Conservation (phyloP, 2,113 vertebrate species). For the Apeltes quadracus region DNA sequence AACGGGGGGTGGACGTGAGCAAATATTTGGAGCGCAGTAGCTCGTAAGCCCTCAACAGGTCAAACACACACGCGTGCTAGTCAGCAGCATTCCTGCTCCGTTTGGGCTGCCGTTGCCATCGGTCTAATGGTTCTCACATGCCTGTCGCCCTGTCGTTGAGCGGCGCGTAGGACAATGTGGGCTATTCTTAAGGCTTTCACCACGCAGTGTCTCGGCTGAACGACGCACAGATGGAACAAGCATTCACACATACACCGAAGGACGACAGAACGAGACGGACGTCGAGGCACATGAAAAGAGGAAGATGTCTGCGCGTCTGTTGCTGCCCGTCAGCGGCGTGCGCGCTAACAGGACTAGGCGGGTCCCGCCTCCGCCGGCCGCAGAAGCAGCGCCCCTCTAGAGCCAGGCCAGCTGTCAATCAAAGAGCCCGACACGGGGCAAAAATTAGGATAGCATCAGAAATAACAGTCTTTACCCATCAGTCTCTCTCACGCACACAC, state of each 20-base stretch:
- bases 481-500: constrained; percentile 41
- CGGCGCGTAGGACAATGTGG: constrained; percentile 73
- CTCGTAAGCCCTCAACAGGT: constrained; percentile 48
- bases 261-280: constrained; percentile 48
- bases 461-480: constrained; percentile 76
- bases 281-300: constrained; percentile 56
- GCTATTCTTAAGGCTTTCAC: constrained; percentile 74
- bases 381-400: constrained; percentile 51
- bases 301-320: constrained; percentile 62
- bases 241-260: constrained; percentile 56
- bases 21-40: constrained; percentile 55
- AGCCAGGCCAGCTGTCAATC: constrained; percentile 72
- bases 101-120: constrained; percentile 79
- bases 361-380: constrained; percentile 62
- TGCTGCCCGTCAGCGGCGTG: constrained; percentile 50
- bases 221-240: constrained; percentile 65
- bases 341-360: constrained; percentile 55
- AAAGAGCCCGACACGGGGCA: constrained; percentile 46
- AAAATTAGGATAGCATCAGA: constrained; percentile 72
- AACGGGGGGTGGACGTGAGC: constrained; percentile 30
- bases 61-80: constrained; percentile 52
- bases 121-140: constrained; percentile 83
- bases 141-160: constrained; percentile 71
- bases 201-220: constrained; percentile 51
- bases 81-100: constrained; percentile 74